Percentiles rank a stretch among this genome's conserved stretches.
Evolutionary conservation across 2,113 vertebrate genomes (phyloP).

Genomic region (Engystomops pustulosus): DNA sequence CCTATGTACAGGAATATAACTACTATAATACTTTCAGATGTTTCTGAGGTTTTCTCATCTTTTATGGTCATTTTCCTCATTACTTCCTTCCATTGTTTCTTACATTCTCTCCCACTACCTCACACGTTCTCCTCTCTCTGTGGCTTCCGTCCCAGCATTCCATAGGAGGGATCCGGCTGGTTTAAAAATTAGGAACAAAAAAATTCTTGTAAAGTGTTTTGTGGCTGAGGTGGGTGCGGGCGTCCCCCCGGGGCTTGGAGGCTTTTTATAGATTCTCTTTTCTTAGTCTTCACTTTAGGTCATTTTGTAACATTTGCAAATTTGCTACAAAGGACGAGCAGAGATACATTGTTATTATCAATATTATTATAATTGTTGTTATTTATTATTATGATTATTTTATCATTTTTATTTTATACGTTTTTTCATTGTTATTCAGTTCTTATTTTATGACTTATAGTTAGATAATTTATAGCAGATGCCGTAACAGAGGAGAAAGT

Average conservation of each 20-base stretch:
- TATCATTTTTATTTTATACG: too few relatives aligned
- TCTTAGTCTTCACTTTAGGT: neutral
- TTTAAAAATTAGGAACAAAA: constrained; percentile 75
- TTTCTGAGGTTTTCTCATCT: constrained; percentile 62
- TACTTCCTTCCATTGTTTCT: constrained; percentile 88
- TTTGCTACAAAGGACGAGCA: too few relatives aligned
- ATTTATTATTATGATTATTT: too few relatives aligned
- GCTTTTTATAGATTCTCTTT: constrained; percentile 64
- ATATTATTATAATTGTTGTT: too few relatives aligned
- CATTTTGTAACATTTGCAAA: neutral
- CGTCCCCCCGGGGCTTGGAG: constrained; percentile 48
- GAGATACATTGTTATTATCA: too few relatives aligned
- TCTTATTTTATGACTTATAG: neutral
- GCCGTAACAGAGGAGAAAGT: neutral
- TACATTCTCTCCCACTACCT: constrained; percentile 79
- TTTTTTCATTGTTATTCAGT: neutral
- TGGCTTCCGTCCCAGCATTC: constrained; percentile 74
- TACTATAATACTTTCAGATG: neutral
- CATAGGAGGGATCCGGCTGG: constrained; percentile 67
- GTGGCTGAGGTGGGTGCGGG: constrained; percentile 61
- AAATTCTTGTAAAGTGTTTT: constrained; percentile 68
- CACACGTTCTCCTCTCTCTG: constrained; percentile 77
- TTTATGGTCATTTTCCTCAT: constrained; percentile 71
- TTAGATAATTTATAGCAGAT: neutral
- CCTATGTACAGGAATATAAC: neutral